Evolutionary conservation across 2,888 invertebrate genomes (phyloP).

Genomic region (Blomia tropicalis): DNA sequence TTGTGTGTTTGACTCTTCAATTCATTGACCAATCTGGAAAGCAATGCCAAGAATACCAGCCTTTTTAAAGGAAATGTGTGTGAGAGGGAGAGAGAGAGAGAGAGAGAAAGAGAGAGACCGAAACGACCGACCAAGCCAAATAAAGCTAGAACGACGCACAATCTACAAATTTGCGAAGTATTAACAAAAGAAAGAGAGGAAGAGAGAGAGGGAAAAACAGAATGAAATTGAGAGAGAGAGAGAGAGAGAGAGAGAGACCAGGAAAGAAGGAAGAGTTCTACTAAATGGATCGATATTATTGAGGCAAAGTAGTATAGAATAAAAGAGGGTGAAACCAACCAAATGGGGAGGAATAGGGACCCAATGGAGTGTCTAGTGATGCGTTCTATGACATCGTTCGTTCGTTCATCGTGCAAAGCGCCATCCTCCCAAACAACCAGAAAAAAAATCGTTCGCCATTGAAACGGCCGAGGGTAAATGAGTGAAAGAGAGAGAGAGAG

Average conservation of each 20-base stretch:
- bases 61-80: not conserved
- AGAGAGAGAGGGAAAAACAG: not conserved
- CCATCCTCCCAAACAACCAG: not conserved
- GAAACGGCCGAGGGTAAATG: not conserved
- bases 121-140: not conserved
- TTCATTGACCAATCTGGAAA: no score
- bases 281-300: no score
- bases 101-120: not conserved
- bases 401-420: not conserved
- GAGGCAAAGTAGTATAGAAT: not conserved
- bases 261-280: not conserved
- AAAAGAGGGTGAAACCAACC: not conserved
- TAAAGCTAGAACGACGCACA: not conserved
- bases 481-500: conserved; percentile 14
- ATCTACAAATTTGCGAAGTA: not conserved
- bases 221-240: not conserved
- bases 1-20: no score
- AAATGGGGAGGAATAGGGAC: not conserved
- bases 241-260: not conserved
- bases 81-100: not conserved
- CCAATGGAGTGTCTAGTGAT: no score
- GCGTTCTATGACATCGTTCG: no score
- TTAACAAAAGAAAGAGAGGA: not conserved
- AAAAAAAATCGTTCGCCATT: not conserved
- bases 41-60: no score